These are phyloP conservation scores for Tortrix viridana DNA, from an alignment of 2,888 invertebrate species.

Conservation along the genomic window DNA sequence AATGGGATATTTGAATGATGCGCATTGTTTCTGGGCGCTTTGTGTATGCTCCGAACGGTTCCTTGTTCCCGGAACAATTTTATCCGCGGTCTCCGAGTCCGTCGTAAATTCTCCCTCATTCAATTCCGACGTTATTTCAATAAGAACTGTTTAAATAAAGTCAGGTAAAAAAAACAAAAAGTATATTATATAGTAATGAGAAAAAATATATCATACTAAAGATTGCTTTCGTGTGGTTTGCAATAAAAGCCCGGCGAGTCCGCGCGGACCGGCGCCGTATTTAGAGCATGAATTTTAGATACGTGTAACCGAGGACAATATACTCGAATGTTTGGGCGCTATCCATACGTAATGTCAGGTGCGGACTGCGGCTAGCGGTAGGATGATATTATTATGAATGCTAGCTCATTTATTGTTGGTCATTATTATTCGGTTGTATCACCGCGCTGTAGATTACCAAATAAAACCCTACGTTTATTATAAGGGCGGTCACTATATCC, in stretches of 20 bases:
- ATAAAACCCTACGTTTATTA: constrained; percentile 34
- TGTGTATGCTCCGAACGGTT: constrained; percentile 64
- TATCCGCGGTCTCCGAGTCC: constrained; percentile 14
- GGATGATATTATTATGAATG: constrained; percentile 36
- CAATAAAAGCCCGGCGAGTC: constrained; percentile 63
- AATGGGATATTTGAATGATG: constrained; percentile 79
- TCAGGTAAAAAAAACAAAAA: background rate
- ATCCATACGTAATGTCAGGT: constrained; percentile 50
- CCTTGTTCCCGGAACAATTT: constrained; percentile 28
- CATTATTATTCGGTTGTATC: constrained; percentile 29
- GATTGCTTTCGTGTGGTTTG: constrained; percentile 65
- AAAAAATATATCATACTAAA: constrained; percentile 46
- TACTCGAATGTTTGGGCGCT: constrained; percentile 45
- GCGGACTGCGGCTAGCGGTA: constrained; percentile 45
- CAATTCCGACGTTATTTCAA: constrained; percentile 4
- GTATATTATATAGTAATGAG: constrained; percentile 16
- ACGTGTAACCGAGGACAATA: constrained; percentile 58
- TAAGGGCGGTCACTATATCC: constrained; percentile 23
- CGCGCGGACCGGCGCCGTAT: constrained; percentile 59
- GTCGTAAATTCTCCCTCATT: constrained; percentile 2
- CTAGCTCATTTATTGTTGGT: constrained; percentile 18
- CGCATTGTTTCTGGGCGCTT: constrained; percentile 75
- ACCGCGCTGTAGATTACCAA: constrained; percentile 23
- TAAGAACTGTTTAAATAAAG: background rate
- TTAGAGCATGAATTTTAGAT: constrained; percentile 71